Conservation (phyloP, 2,888 invertebrate genomes). For the Sarcophaga variegata region DNA sequence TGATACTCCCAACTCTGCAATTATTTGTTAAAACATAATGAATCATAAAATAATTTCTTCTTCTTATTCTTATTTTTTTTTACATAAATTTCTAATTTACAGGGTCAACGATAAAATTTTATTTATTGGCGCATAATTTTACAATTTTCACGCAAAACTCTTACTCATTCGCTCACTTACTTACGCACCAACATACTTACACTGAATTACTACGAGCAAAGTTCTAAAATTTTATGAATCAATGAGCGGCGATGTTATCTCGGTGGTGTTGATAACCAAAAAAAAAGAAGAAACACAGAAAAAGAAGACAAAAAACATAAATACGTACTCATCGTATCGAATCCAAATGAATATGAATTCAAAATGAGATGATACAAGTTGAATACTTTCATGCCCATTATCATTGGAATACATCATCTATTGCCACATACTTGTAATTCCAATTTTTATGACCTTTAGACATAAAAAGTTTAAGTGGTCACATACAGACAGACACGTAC, state of each 20-base stretch:
- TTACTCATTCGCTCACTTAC: neutral
- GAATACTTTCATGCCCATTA: slow-evolving; percentile 4
- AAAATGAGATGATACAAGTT: neutral
- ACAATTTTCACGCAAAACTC: slow-evolving; percentile 23
- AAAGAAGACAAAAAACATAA: neutral
- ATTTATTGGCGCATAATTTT: slow-evolving; percentile 39
- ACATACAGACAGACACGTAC: slow-evolving; percentile 35
- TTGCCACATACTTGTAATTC: slow-evolving; percentile 70
- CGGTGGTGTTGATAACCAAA: neutral
- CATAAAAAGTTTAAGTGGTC: slow-evolving; percentile 64
- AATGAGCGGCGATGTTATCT: neutral
- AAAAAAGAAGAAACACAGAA: neutral
- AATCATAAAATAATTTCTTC: slow-evolving; percentile 15
- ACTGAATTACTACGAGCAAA: neutral
- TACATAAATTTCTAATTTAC: slow-evolving; percentile 31
- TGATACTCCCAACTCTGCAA: neutral
- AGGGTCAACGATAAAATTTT: slow-evolving; percentile 32
- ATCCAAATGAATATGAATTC: neutral
- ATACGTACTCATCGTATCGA: neutral
- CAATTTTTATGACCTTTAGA: slow-evolving; percentile 75
- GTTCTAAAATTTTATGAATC: slow-evolving; percentile 7
- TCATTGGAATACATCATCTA: slow-evolving; percentile 24
- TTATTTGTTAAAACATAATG: neutral
- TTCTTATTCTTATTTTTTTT: neutral
- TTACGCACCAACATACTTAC: neutral